Evolutionary conservation across 1,140 invertebrate species (phyloP), one percentile per base, ranked within the genome.

Genomic region (Plutomurus gul): DNA sequence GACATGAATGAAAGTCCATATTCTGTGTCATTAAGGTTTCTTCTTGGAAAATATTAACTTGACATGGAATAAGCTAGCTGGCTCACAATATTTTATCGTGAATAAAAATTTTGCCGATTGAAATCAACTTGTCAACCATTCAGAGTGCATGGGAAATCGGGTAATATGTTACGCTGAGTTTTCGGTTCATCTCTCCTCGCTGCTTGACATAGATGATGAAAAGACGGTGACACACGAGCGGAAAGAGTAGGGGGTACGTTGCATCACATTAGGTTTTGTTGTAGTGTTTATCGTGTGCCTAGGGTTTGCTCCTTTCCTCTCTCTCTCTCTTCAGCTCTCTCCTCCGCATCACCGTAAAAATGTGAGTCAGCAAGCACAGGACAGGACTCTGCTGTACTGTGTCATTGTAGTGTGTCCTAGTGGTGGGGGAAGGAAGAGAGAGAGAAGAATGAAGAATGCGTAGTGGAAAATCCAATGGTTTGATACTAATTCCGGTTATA

Each of bases 291-390:
- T 11, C 20, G 13, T 51, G 25, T 51, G 20, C 20, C 20, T 51
- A 51, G 47, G 56, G 56, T 25, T 65, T 30, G 22, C 30, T 65
- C 36, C 56, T 65, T 27, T 25, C 18, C 46, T 47, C 47, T 51
- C 25, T 22, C 25, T 51, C 25, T 51, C 47, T 22, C 25, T 22
- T 22, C 20, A 22, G 20, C 46, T 43, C 22, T 56, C 25, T 56
- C 20, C 30, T 56, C 51, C 18, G n/a, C n/a, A 30, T 33, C 16
- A 60, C 51, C 33, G 22, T 65, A 65, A 65, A 65, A 65, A 65
- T 65, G 27, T 65, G 56, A 65, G 56, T 65, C 56, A 65, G 56
- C 56, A 65, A 65, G n/a, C n/a, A n/a, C n/a, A n/a, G n/a, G n/a
- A n/a, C n/a, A n/a, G 25, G 56, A 65, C 27, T 65, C 36, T 33